Conservation (phyloP, 2,797 vertebrate species). For the Lepus oiostolus region DNA sequence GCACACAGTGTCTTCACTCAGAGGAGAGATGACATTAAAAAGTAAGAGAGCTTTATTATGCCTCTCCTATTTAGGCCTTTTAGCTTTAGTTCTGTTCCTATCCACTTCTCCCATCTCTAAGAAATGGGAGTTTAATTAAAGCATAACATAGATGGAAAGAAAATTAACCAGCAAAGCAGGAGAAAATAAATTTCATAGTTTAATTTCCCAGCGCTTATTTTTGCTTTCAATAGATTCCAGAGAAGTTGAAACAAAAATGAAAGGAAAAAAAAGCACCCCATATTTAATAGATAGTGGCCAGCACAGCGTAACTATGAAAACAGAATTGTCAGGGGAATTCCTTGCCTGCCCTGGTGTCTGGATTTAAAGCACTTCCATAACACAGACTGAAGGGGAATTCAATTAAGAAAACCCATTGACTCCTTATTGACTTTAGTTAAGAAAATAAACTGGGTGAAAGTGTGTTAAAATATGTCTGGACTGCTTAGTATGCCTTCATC, state of each 20-base stretch:
- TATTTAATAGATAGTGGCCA: slow-evolving; percentile 40
- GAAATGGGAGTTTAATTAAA: slow-evolving; percentile 49
- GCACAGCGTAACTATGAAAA: not conserved
- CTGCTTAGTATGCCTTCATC: slow-evolving; percentile 56
- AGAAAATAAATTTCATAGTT: not conserved
- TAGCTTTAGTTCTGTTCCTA: not conserved
- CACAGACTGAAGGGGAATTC: slow-evolving; percentile 77
- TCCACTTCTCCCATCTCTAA: not conserved
- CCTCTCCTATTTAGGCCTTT: rapidly evolving
- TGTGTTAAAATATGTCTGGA: slow-evolving; percentile 71
- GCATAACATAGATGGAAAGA: not conserved
- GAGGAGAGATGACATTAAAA: not conserved
- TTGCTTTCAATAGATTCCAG: not conserved
- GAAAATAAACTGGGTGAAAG: slow-evolving; percentile 80
- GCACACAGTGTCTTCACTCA: not conserved
- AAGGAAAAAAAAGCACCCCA: rapidly evolving
- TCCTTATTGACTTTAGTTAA: slow-evolving; percentile 81
- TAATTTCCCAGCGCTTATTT: slow-evolving; percentile 20
- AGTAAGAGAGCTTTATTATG: not conserved
- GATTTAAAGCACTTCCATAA: slow-evolving; percentile 69
- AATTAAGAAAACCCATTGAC: slow-evolving; percentile 75
- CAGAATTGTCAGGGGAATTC: slow-evolving; percentile 29
- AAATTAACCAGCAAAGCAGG: not conserved
- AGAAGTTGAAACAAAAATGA: not conserved
- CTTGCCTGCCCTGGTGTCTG: not conserved